Base-by-base conservation (phyloP, 1,140 invertebrate genomes). In the Rhysida immarginata region DNA sequence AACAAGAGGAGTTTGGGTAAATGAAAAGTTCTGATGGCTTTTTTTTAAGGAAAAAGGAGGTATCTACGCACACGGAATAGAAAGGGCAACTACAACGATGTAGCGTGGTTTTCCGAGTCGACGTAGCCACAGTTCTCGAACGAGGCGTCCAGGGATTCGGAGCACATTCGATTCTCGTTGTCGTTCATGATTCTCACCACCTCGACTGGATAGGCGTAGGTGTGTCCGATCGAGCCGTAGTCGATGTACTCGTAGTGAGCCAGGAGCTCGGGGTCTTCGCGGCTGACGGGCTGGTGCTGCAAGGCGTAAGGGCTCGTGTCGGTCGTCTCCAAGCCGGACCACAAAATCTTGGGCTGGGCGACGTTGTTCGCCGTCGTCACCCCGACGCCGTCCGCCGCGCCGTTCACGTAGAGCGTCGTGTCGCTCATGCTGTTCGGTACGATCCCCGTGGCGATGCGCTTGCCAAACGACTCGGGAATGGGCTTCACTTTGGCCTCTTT, bases 201-300 rank as follows among this genome's bases (percentile, higher is more conserved):
- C 26, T 51, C 49, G 3, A 13, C 26, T 5, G 49, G 49, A 27
- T 51, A 51, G 24, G 49, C 49, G 20, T 51, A 51, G 8, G 49
- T 51, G 20, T 51, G 49, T 11, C 49, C 49, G 8, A 51, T 13
- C 26, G 49, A 51, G 16, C 49, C 49, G 20, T 51, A 51, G 26
- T 51, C 49, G 20, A 51, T 51, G 26, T 51, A 51, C 13, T 51
- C 49, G 24, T 51, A 51, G 26, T 51, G 49, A 51, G 49, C 49
- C 11, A 51, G 26, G 5, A 21, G 26, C 24, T 25, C 23, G 13
- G 49, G 49, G 14, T 51, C 49, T 16, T 51, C 49, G 3, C 49
- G 13, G 26, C 49, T 51, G 3, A 51, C 26, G 13, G 49, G 26
- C 20, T 51, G 49, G 20, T 51, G 49, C 26, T 51, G 49, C 13